Conservation (phyloP, 2,888 invertebrate species). For the Eupithecia subumbrata region DNA sequence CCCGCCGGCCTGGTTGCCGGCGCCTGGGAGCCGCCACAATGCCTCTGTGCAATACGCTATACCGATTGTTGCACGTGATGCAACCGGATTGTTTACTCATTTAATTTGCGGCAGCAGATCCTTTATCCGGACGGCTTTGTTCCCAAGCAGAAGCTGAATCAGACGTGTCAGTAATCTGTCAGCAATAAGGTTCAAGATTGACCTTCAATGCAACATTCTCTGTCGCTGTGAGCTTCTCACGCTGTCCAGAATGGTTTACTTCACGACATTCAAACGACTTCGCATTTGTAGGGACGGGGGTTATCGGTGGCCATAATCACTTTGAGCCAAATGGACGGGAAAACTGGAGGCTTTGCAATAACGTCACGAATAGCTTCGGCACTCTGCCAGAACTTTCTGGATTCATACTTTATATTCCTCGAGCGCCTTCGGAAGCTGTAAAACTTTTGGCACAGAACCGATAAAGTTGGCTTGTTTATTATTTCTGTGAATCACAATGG, state of each 20-base stretch:
- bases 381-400: conserved; percentile 18
- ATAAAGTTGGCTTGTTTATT: conserved; percentile 9
- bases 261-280: conserved; percentile 9
- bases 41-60: conserved; percentile 48
- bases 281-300: conserved; percentile 8
- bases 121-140: conserved; percentile 19
- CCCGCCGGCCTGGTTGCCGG: conserved; percentile 40
- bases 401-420: conserved; percentile 4
- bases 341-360: conserved; percentile 15
- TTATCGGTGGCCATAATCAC: conserved; percentile 24
- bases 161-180: conserved; percentile 7
- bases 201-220: conserved; percentile 14
- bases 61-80: conserved; percentile 55
- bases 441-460: conserved; percentile 14
- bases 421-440: neutral
- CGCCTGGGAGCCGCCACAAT: conserved; percentile 50
- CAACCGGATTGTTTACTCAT: conserved; percentile 41
- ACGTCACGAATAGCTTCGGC: conserved; percentile 16
- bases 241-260: conserved; percentile 4
- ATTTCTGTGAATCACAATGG: neutral
- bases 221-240: conserved; percentile 16
- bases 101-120: conserved; percentile 21
- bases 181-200: conserved; percentile 5
- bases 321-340: neutral
- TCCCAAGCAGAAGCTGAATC: conserved; percentile 8